Percentiles rank a stretch among this genome's conserved stretches.
Evolutionary conservation across 2,113 vertebrate species (phyloP).

Genomic region (Corythornis cristatus): DNA sequence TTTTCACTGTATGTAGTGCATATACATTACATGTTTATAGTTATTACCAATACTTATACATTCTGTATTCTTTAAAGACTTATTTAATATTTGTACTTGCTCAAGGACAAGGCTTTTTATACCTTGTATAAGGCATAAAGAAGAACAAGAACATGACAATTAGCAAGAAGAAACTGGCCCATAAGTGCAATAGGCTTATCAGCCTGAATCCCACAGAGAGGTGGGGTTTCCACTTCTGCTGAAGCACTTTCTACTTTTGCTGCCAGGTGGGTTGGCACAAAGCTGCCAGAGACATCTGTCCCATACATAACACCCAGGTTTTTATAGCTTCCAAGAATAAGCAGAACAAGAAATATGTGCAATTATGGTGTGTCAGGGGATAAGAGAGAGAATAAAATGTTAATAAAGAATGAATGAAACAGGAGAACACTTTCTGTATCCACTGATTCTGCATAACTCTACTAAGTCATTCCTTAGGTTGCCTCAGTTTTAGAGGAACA

Average conservation of each 20-base stretch:
- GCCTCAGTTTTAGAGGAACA: not conserved
- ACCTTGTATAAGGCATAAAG: not conserved
- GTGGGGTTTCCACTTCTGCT: not conserved
- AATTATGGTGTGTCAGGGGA: not conserved
- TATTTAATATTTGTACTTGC: not conserved
- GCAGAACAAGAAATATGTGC: not conserved
- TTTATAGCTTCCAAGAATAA: not conserved
- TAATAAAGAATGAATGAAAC: not conserved
- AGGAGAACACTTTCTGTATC: not conserved
- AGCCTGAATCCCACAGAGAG: not conserved
- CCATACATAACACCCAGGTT: not conserved
- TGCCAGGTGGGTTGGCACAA: not conserved
- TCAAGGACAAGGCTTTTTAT: not conserved
- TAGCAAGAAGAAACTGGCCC: not conserved
- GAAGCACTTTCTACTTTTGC: not conserved
- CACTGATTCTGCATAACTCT: not conserved
- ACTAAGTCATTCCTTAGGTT: not conserved
- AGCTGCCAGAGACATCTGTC: not conserved
- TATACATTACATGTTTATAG: not conserved
- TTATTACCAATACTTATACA: not conserved
- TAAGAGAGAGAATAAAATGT: not conserved
- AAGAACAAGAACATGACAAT: not conserved
- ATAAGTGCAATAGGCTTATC: not conserved
- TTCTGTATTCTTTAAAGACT: not conserved
- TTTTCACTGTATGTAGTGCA: not conserved